Conservation (phyloP, 2,888 invertebrate genomes). For the Melieria picta region DNA sequence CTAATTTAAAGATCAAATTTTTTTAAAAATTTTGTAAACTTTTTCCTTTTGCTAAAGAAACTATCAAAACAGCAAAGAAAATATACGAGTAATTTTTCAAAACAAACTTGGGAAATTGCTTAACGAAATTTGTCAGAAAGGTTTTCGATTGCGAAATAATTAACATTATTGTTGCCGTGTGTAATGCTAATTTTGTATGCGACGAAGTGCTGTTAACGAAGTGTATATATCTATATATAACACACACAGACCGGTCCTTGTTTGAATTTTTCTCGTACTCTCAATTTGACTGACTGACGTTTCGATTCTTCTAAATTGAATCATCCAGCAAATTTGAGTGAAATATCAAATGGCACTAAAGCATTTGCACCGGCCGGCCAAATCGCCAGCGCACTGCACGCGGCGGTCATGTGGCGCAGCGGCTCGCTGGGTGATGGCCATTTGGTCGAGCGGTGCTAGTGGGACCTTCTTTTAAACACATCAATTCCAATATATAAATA, state of each 20-base stretch:
- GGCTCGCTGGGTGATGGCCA: too few relatives aligned
- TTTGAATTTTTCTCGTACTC: not conserved
- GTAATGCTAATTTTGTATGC: not conserved
- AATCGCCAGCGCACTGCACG: not conserved
- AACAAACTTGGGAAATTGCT: conserved; percentile 37
- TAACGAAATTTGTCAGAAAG: conserved; percentile 26
- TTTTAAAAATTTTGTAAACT: conserved; percentile 38
- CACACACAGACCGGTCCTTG: too few relatives aligned
- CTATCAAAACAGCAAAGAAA: conserved; percentile 35
- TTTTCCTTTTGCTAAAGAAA: conserved; percentile 36
- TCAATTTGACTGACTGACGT: conserved; percentile 19
- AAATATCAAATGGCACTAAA: conserved; percentile 42
- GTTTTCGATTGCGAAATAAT: conserved; percentile 23
- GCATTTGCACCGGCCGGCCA: not conserved
- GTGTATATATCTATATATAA: too few relatives aligned
- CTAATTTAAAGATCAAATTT: conserved; percentile 43
- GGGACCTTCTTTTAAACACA: too few relatives aligned
- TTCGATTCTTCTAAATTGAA: conserved; percentile 45
- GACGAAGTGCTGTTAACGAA: not conserved
- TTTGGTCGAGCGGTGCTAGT: too few relatives aligned
- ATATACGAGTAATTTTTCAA: conserved; percentile 35
- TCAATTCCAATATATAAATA: too few relatives aligned
- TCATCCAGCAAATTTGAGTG: conserved; percentile 47
- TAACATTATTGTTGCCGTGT: conserved; percentile 3
- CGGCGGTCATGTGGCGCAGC: not conserved